These are phyloP conservation scores for Myrmecobius fasciatus DNA, from an alignment of 2,113 vertebrate genomes.

Conservation along the genomic window DNA sequence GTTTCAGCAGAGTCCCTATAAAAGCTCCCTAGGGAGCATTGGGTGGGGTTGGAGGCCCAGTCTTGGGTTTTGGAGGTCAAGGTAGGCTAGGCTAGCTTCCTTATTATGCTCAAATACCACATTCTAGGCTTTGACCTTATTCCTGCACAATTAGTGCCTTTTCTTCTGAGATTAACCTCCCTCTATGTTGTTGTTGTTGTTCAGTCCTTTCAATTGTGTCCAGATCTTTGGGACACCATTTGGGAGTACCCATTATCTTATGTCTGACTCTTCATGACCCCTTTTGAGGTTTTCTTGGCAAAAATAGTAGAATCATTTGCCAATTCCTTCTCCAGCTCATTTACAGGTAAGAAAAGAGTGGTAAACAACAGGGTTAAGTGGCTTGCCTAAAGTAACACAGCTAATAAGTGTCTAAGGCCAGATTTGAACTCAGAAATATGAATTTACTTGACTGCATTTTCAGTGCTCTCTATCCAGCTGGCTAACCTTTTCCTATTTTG, in stretches of 20 bases:
- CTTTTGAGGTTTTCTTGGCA: neutral
- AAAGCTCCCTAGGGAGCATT: neutral
- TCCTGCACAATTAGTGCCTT: neutral
- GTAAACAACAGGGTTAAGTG: neutral
- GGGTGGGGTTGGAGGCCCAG: neutral
- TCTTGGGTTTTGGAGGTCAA: constrained; percentile 36
- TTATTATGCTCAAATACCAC: neutral
- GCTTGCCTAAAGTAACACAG: neutral
- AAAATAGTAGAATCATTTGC: neutral
- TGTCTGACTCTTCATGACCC: neutral
- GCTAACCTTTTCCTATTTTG: neutral
- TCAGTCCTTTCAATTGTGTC: neutral
- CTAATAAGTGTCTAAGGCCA: neutral
- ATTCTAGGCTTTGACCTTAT: neutral
- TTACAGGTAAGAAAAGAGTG: neutral
- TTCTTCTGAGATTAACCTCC: neutral
- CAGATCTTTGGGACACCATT: neutral
- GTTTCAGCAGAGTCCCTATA: neutral
- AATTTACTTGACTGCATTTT: neutral
- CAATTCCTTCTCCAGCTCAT: neutral
- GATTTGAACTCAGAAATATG: neutral
- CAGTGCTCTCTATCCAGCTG: neutral
- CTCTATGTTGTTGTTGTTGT: neutral
- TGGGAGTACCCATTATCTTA: neutral
- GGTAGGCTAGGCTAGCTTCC: neutral